Evolutionary conservation across 2,888 invertebrate genomes (phyloP), one percentile per base, ranked within the genome.

Genomic region (Bugula neritina): DNA sequence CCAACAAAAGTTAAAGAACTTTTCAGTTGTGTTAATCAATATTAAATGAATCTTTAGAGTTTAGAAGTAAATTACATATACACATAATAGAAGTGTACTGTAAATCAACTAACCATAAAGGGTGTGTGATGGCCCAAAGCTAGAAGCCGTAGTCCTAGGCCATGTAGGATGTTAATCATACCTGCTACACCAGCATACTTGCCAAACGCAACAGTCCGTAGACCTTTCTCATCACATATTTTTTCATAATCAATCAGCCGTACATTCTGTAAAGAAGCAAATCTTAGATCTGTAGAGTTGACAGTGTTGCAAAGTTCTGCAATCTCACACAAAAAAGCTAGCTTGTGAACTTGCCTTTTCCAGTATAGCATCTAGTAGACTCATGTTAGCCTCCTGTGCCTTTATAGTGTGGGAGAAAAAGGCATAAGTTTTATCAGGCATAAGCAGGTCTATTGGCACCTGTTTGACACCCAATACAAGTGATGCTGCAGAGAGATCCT

Each of bases 391-490:
- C 81, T 96, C 95, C 84, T 99, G 99, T 0, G 97, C 99, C 85
- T 99, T 99, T 79, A 99, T 99, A 0, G 98, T 99, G 84, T 99
- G 99, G 0, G 98, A 98, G 85, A 99, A 99, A 85, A 99, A 92
- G 79, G 95, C 96, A 82, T 98, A 99, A 0, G 99, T 98, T 86
- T 96, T 97, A 81, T 96, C 91, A 0, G 97, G 94, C 74, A 97
- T 90, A 13, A 99, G 87, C 10, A 94, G 72, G 74, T 89, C 79
- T 75, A 86, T 79, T 0, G 97, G 97, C 0, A 92, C 91, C 84
- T 94, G 93, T 81, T 99, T 99, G 1, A 99, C 99, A 0, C 99
- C 98, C 80, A 99, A 94, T 78, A 99, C 95, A 0, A 99, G 91
- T 57, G 90, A 91, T 0, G 99, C 97, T 80, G 96, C 94, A 77